Evolutionary conservation across 1,140 invertebrate genomes (phyloP).

Genomic region (Choristoneura fumiferana): DNA sequence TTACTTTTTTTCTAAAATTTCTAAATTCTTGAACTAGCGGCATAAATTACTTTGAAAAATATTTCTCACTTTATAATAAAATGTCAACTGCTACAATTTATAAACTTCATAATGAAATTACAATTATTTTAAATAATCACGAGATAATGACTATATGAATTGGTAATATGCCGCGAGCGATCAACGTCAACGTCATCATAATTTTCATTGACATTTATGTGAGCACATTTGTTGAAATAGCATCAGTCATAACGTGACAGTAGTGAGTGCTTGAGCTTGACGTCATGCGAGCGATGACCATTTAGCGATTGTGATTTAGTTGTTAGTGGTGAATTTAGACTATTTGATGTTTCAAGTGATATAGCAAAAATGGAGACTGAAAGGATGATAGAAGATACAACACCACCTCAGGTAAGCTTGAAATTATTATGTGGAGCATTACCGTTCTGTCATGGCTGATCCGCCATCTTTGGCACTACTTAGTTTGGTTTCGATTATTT

Average conservation of each 20-base stretch:
- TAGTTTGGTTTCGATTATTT: conserved; percentile 36
- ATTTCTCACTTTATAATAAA: too few relatives aligned
- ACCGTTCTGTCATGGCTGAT: conserved; percentile 63
- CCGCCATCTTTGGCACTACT: conserved; percentile 63
- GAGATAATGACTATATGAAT: too few relatives aligned
- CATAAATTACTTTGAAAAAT: too few relatives aligned
- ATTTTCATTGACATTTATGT: too few relatives aligned
- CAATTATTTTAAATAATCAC: too few relatives aligned
- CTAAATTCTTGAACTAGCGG: too few relatives aligned
- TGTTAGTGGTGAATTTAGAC: conserved; percentile 60
- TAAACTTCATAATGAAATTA: too few relatives aligned
- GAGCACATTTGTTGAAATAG: conserved; percentile 7
- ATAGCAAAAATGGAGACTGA: conserved; percentile 74
- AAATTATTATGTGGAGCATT: conserved; percentile 57
- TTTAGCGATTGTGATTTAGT: conserved; percentile 61
- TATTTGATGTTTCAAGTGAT: conserved; percentile 71
- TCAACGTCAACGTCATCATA: too few relatives aligned
- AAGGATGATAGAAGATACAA: conserved; percentile 72
- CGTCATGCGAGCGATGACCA: conserved; percentile 71
- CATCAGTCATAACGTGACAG: conserved; percentile 9
- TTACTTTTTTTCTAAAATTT: neutral
- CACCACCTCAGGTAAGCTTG: conserved; percentile 62
- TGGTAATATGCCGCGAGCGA: too few relatives aligned
- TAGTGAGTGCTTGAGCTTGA: conserved; percentile 48
- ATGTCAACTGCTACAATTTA: too few relatives aligned